Evolutionary conservation across 2,888 invertebrate genomes (phyloP), one percentile per base, ranked within the genome.

Genomic region (Timandra comae): DNA sequence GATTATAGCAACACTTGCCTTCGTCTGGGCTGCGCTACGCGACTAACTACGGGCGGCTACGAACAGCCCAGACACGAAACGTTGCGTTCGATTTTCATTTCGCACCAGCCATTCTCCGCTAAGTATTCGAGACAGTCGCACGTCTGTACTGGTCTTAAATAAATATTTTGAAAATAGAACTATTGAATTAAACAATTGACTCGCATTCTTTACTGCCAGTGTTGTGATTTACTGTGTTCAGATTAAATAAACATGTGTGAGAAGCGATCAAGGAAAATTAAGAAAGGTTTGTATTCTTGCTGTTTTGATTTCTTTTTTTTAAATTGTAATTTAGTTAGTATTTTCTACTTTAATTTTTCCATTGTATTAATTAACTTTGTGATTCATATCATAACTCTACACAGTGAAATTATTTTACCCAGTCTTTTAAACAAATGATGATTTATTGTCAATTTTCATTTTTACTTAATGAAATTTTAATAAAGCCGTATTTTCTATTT

Each of bases 201-300:
- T 46, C 32, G n/a, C n/a, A 36, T 37, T 38, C 43, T 56, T 47
- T 38, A 41, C 42, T 41, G 30, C 36, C 43, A 53, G 62, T 67
- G 66, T 51, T 54, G 48, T 44, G 52, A 56, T 44, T 37, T 40
- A 42, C 60, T 71, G 70, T 63, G 60, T 48, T 42, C 39, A 43
- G n/a, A n/a, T n/a, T 38, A 52, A 40, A 30, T 24, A 46, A 66
- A 46, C 27, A 78, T 79, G 79, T 79, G 79, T 67, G 73, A 79
- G 45, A 79, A 75, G 57, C 67, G 76, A 46, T 60, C 48, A 24
- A 71, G 67, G 38, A 76, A 73, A 49, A 58, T 70, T 9, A 76
- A 69, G 36, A 78, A 59, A 68, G 76, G 79, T 79, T 40, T n/a
- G 60, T 49, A 8, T 4, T 9, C 5, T 16, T 16, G 16, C 4